Base-by-base conservation (phyloP, 2,888 invertebrate species). In the Ectemnius cavifrons region DNA sequence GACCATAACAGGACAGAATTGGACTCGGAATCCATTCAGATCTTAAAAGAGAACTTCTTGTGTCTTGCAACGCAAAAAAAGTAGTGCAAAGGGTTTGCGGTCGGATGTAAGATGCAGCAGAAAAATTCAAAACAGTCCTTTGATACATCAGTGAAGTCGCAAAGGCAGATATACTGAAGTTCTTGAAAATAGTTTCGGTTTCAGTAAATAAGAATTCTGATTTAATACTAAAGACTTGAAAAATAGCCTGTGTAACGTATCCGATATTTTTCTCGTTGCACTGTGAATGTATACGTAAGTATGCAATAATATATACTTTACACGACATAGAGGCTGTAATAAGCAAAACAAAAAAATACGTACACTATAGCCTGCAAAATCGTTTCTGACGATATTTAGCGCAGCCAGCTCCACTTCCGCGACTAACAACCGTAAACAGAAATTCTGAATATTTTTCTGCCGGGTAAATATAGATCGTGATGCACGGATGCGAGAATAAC, bases 261-360 rank as follows among this genome's bases (percentile, higher is more conserved):
- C 80, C 78, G 85, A 86, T 87, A 87, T 81, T 87, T 87, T 87
- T 87, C 86, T 87, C 82, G 82, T 81, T 75, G 79, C 80, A 70
- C 78, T 68, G 74, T 65, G 75, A 81, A 75, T 71, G 64, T 82
- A 23, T 2, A 81, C 3, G 23, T 23, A 23, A 2, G 23, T 23
- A 23, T 23, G 2, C 3, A 3, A 23, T 23, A 23, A 23, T 23
- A 3, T 3, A 2, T 23, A 3, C 3, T 2, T 0, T 23, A 23
- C 23, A 3, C 23, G 2, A 3, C 23, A 1, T 2, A 3, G 23
- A 23, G 3, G 23, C 23, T 23, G 3, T 23, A 23, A 23, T 23
- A 23, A 23, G 2, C 23, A 23, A 23, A 23, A 23, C 1, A 23
- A 23, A 23, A 23, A 23, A 23, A 23, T 77, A 70, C 60, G 78